These are phyloP conservation scores for Perithous albicinctus DNA, from an alignment of 2,888 invertebrate genomes.

Conservation along the genomic window DNA sequence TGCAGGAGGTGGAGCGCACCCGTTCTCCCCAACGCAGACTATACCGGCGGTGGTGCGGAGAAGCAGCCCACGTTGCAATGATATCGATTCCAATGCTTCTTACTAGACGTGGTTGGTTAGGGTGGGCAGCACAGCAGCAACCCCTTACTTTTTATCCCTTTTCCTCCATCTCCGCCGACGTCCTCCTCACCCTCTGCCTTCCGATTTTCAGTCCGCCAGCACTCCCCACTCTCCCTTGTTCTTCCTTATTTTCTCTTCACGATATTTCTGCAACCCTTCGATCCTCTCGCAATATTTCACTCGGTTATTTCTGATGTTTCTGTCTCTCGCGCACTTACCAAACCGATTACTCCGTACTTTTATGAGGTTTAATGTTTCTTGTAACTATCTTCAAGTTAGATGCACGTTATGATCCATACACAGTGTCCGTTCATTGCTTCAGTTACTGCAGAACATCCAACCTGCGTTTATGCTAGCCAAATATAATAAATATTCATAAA, in stretches of 20 bases:
- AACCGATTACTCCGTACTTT: neutral
- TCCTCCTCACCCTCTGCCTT: conserved; percentile 67
- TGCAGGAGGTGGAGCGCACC: conserved; percentile 74
- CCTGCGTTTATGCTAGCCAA: neutral
- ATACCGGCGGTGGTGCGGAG: conserved; percentile 53
- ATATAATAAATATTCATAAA: conserved; percentile 4
- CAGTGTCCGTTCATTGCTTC: neutral
- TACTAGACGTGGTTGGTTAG: conserved; percentile 83
- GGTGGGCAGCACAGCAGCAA: conserved; percentile 77
- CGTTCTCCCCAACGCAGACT: conserved; percentile 47
- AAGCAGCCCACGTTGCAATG: conserved; percentile 83
- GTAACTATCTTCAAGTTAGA: neutral
- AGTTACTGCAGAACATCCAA: neutral
- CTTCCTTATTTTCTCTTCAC: conserved; percentile 64
- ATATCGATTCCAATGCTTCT: conserved; percentile 85
- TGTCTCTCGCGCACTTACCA: conserved; percentile 37
- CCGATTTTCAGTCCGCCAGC: conserved; percentile 35
- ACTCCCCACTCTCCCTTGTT: conserved; percentile 51
- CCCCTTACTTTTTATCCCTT: conserved; percentile 84
- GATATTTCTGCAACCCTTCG: conserved; percentile 68
- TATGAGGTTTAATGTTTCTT: neutral
- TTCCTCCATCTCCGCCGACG: conserved; percentile 76
- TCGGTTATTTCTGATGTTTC: conserved; percentile 75
- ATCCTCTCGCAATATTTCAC: conserved; percentile 79
- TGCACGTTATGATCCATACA: neutral